Evolutionary conservation across 2,113 vertebrate genomes (phyloP).

Genomic region (Bungarus multicinctus): DNA sequence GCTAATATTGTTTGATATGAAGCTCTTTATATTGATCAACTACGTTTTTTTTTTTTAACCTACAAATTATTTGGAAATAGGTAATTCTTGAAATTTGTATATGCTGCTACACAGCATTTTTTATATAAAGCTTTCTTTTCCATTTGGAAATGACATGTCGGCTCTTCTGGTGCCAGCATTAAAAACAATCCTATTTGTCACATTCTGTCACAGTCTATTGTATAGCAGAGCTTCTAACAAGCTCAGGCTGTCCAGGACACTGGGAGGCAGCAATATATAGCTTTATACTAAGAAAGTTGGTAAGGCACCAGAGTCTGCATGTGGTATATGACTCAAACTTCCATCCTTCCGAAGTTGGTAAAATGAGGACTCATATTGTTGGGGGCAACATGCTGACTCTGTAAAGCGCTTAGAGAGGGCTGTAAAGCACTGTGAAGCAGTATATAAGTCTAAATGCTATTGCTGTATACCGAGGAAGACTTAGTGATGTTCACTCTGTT

Average conservation of each 20-base stretch:
- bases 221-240: conserved; percentile 99
- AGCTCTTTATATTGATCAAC: neutral
- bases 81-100: neutral
- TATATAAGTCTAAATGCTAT: neutral
- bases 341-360: neutral
- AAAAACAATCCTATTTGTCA: conserved; percentile 94
- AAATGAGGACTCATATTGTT: neutral
- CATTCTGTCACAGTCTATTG: conserved; percentile 97
- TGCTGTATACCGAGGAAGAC: conserved; percentile 82
- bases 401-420: neutral
- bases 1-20: neutral
- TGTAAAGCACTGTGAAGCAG: neutral
- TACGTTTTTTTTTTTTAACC: neutral
- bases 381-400: neutral
- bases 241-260: conserved; percentile 95
- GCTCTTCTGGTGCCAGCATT: neutral
- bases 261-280: conserved; percentile 95
- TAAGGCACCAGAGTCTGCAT: conserved; percentile 94
- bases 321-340: conserved; percentile 73
- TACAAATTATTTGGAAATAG: neutral
- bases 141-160: neutral
- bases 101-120: neutral
- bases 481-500: conserved; percentile 79
- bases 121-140: neutral
- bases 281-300: conserved; percentile 98